phyloP scores from a whole-genome alignment of 2,888 invertebrate genomes.

The Spialia ferax region DNA sequence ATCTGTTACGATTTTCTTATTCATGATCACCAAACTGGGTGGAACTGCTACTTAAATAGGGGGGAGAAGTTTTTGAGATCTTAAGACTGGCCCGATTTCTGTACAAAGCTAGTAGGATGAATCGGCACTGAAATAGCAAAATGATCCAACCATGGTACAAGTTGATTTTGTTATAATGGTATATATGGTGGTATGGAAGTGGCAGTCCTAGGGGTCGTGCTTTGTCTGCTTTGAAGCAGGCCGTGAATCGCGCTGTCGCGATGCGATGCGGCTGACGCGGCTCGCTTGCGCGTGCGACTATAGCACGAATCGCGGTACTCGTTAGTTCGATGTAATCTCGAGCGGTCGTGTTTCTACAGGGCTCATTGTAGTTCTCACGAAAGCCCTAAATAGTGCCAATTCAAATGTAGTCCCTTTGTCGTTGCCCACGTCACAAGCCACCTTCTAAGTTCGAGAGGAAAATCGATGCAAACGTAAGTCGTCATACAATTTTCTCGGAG shows the following conservation, averaged over 20 bases:
- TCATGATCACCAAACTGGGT: no score
- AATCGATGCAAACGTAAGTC: constrained; percentile 83
- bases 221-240: background rate
- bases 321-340: constrained; percentile 78
- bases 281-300: constrained; percentile 19
- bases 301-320: constrained; percentile 52
- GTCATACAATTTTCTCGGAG: constrained; percentile 29
- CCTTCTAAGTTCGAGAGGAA: constrained; percentile 74
- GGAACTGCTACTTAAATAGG: no score
- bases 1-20: no score
- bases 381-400: constrained; percentile 81
- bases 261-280: background rate
- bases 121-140: no score
- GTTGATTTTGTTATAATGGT: no score
- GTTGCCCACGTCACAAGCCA: constrained; percentile 67
- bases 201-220: background rate
- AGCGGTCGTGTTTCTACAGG: constrained; percentile 78
- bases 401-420: constrained; percentile 86
- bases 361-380: constrained; percentile 84
- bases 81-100: no score
- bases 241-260: background rate
- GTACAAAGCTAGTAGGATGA: no score
- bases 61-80: no score
- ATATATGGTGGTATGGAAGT: background rate
- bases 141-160: no score